Conservation (phyloP, 1,140 invertebrate genomes). For the Drosophila nannoptera region DNA sequence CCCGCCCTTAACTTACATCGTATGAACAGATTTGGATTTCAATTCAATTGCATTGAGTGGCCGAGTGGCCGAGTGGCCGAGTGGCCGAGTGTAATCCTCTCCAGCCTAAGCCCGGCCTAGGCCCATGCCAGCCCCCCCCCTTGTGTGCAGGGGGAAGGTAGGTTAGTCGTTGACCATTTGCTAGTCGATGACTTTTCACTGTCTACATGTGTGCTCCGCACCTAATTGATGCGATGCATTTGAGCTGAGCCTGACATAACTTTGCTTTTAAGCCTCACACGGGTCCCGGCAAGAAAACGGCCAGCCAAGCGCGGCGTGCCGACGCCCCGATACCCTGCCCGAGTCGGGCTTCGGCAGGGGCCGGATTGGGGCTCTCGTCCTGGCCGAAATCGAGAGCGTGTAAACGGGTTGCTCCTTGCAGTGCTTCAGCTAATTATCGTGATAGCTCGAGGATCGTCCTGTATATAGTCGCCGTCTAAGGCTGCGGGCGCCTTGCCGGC, state of each 20-base stretch:
- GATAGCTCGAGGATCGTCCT: not conserved
- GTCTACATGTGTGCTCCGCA: constrained; percentile 41
- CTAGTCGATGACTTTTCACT: constrained; percentile 51
- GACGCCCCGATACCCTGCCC: too few relatives aligned
- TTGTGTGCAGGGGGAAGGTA: constrained; percentile 2
- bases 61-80: constrained; percentile 17
- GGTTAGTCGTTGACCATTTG: constrained; percentile 35
- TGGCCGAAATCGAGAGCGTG: not conserved
- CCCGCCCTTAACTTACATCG: constrained; percentile 23
- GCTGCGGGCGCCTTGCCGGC: too few relatives aligned
- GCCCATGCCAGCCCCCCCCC: not conserved
- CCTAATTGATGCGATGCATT: constrained; percentile 54
- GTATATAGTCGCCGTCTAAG: too few relatives aligned
- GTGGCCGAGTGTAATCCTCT: constrained; percentile 34
- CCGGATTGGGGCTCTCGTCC: too few relatives aligned
- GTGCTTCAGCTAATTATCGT: not conserved
- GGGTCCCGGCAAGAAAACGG: constrained; percentile 8
- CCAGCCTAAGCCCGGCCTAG: constrained; percentile 34
- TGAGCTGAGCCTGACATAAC: constrained; percentile 51
- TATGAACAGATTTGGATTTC: constrained; percentile 40
- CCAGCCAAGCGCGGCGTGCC: not conserved
- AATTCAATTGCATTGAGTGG: constrained; percentile 49
- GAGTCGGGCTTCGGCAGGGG: too few relatives aligned
- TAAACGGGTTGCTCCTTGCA: not conserved
- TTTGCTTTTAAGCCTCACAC: constrained; percentile 51